Evolutionary conservation across 2,113 vertebrate species (phyloP).

Genomic region (Ramphastos sulfuratus): DNA sequence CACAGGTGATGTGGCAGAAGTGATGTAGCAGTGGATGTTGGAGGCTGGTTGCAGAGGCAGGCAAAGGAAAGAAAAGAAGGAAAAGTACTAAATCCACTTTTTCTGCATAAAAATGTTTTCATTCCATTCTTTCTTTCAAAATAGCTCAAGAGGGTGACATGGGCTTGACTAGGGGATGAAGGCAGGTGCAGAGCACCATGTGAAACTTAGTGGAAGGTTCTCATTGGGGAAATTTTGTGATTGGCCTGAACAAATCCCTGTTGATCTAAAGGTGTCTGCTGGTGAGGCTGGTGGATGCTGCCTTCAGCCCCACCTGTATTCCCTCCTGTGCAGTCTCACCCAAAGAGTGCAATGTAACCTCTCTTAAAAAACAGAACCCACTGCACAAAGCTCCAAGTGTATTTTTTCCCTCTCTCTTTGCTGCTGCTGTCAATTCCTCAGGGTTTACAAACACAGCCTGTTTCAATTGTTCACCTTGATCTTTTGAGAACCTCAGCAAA

Average conservation of each 20-base stretch:
- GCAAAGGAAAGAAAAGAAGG: background rate
- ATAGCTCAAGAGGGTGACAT: accelerated
- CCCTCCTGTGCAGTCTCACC: background rate
- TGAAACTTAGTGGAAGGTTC: background rate
- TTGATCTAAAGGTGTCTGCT: background rate
- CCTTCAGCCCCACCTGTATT: background rate
- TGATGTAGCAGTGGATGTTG: background rate
- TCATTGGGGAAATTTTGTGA: background rate
- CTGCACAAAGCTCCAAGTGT: background rate
- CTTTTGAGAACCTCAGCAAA: conserved; percentile 21
- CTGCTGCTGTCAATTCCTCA: background rate
- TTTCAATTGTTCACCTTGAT: conserved; percentile 37
- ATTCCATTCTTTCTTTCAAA: background rate
- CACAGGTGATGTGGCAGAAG: background rate
- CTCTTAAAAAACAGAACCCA: background rate
- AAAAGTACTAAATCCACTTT: background rate
- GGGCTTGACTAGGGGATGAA: background rate
- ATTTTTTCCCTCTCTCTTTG: background rate
- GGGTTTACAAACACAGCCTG: background rate
- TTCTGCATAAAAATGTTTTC: background rate
- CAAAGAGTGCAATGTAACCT: background rate
- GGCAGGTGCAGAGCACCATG: background rate
- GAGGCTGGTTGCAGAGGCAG: background rate
- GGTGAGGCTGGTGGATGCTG: background rate
- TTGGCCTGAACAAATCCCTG: background rate